Percentiles rank a stretch among this genome's conserved stretches.
These are phyloP conservation scores for Rhinoderma darwinii DNA, from an alignment of 2,113 vertebrate genomes.

Conservation along the genomic window DNA sequence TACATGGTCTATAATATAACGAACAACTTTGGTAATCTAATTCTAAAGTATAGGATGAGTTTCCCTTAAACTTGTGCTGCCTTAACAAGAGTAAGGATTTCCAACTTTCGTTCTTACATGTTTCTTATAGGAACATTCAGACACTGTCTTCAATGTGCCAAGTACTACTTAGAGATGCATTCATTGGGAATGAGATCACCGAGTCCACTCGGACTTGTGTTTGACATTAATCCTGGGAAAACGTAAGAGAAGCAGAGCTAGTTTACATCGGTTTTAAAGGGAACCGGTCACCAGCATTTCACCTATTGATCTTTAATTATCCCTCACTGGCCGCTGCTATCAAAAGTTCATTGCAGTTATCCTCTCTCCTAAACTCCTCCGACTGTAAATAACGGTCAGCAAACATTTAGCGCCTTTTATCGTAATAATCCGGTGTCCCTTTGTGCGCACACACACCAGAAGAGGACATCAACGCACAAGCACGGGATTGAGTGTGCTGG, in stretches of 20 bases:
- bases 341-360: not conserved
- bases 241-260: not conserved
- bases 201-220: not conserved
- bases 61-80: not conserved
- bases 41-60: not conserved
- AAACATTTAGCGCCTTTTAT: too few species aligned
- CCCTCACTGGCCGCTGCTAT: too few species aligned
- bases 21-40: too few species aligned
- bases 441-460: too few species aligned
- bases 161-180: slow-evolving; percentile 15
- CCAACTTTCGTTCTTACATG: not conserved
- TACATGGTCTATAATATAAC: not conserved
- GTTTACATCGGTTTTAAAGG: not conserved
- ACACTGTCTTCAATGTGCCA: not conserved
- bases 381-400: too few species aligned
- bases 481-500: too few species aligned
- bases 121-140: not conserved
- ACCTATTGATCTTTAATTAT: too few species aligned
- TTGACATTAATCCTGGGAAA: not conserved
- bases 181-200: slow-evolving; percentile 32
- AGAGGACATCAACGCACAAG: too few species aligned
- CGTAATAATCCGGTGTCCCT: too few species aligned
- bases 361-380: too few species aligned
- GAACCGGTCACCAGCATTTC: not conserved
- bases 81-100: not conserved